phyloP scores from a whole-genome alignment of 2,797 vertebrate genomes.

The Poeciliopsis turneri region DNA sequence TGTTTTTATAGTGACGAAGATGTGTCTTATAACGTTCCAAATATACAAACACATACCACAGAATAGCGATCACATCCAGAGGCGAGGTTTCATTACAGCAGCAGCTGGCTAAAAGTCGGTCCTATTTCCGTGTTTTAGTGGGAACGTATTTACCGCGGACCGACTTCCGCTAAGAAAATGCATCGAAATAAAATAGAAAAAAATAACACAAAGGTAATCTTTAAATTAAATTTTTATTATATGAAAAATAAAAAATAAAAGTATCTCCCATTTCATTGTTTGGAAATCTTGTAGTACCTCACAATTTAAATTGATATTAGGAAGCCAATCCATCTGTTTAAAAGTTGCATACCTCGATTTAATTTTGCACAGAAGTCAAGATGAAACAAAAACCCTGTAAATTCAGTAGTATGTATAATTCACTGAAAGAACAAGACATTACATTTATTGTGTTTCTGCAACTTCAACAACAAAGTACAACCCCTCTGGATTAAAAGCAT shows the following conservation, averaged over 20 bases:
- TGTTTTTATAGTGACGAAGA: fast-evolving
- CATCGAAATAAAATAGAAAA: background rate
- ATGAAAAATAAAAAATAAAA: background rate
- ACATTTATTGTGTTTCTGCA: background rate
- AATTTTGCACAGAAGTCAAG: background rate
- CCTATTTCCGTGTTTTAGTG: slow-evolving; percentile 59
- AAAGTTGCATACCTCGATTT: background rate
- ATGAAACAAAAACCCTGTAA: background rate
- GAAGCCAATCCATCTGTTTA: background rate
- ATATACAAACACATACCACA: slow-evolving; percentile 34
- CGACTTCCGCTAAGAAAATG: slow-evolving; percentile 50
- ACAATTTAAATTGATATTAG: background rate
- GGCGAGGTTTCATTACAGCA: background rate
- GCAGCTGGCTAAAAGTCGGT: background rate
- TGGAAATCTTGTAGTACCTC: too few species aligned
- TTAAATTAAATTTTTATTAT: background rate
- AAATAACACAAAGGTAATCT: background rate
- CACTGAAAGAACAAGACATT: background rate
- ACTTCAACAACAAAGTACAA: background rate
- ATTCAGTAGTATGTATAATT: background rate
- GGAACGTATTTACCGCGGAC: slow-evolving; percentile 44
- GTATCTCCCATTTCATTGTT: too few species aligned
- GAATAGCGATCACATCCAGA: slow-evolving; percentile 31
- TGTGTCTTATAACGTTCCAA: background rate
- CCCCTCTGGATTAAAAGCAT: background rate